Base-by-base conservation (phyloP, 2,797 vertebrate genomes). In the Labroides dimidiatus region DNA sequence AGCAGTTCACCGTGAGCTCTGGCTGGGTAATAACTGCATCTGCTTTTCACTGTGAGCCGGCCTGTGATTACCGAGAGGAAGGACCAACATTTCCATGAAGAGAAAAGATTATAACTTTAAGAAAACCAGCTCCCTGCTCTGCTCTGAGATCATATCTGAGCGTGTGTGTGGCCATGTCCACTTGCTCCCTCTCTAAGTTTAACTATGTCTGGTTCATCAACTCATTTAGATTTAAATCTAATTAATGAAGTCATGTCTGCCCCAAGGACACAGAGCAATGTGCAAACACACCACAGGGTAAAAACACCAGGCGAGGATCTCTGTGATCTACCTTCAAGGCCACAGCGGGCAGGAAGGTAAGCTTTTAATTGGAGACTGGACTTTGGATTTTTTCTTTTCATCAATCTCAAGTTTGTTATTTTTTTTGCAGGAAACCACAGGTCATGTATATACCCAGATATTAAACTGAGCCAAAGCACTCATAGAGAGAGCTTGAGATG, bases 71-170 rank as follows among this genome's bases (percentile, higher is more conserved):
- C 64, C 10, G 27, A 30, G 49, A 51, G 27, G 27, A 51, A 51
- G 27, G 23, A 64, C 23, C 71, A 47, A 43, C 14, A 23, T 63
- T 72, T 72, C 74, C 77, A 75, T 30, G 20, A 69, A 55, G 45
- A 73, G 62, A 20, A 53, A 33, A 58, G 48, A 67, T 65, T 58
- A 79, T 54, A 54, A 58, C 42, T 6, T 19, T 19, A 51, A 17
- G 61, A 50, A 72, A 59, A 72, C 15, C 13, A 15, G 45, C 42
- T 50, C 53, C 41, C 30, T 53, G 67, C 21, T 14, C 45, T 50
- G 59, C 53, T 43, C 73, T 62, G 44, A 66, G 78, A 71, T 69
- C 27, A 60, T 70, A 69, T 73, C 53, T 63, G 59, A 55, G 50
- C 13, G 10, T 33, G 12, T 37, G 12, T 75, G 71, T 65, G 72